A percentile compares a stretch with the other conserved stretches of the same genome.
phyloP scores from a whole-genome alignment of 2,797 vertebrate species.

The Varecia variegata region DNA sequence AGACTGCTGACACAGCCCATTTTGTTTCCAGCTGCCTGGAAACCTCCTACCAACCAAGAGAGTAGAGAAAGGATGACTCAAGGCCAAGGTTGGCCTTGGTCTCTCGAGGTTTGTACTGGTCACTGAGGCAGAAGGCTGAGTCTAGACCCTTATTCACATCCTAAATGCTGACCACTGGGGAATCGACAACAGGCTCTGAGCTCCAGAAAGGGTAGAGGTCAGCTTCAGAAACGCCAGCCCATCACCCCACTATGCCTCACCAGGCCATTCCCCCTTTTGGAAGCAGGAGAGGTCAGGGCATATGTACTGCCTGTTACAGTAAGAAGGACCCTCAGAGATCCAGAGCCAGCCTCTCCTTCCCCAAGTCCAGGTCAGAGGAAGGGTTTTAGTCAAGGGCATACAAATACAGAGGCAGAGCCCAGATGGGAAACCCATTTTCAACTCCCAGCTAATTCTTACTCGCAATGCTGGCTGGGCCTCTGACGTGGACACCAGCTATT shows the following conservation, averaged over 20 bases:
- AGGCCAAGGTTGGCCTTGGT: not conserved
- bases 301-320: not conserved
- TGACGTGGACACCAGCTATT: not conserved
- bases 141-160: not conserved
- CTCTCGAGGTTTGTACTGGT: not conserved
- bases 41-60: conserved; percentile 43
- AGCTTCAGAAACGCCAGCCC: not conserved
- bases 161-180: conserved; percentile 30
- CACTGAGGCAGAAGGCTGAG: not conserved
- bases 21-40: conserved; percentile 65
- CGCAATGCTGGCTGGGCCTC: not conserved
- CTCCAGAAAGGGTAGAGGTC: not conserved
- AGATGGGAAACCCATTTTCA: not conserved
- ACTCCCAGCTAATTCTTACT: not conserved
- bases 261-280: conserved; percentile 1
- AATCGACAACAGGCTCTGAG: not conserved
- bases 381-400: not conserved
- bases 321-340: not conserved
- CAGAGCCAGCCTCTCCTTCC: not conserved
- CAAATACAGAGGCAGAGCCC: not conserved
- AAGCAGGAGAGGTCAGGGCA: not conserved
- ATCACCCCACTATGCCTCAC: not conserved
- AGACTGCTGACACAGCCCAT: conserved; percentile 47
- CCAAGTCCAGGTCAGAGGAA: not conserved
- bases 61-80: conserved; percentile 28